Conservation (phyloP, 2,113 vertebrate species). For the Nycticebus coucang region DNA sequence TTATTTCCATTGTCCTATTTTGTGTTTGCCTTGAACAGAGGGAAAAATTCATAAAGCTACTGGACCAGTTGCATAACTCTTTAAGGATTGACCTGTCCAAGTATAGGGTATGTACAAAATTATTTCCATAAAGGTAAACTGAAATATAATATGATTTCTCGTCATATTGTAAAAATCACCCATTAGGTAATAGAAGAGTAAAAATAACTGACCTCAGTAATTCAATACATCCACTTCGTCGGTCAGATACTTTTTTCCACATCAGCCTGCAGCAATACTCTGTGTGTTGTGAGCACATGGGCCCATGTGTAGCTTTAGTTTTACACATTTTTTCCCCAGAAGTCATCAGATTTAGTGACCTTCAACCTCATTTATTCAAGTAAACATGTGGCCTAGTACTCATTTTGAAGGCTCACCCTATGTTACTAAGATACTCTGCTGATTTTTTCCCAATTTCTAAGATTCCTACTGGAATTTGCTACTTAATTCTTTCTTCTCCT, state of each 20-base stretch:
- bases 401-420: background rate
- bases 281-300: too few species aligned
- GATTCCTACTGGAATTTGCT: background rate
- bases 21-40: constrained; percentile 88
- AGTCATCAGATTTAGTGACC: background rate
- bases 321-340: background rate
- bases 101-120: constrained; percentile 91
- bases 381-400: background rate
- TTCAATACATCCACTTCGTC: background rate
- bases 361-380: background rate
- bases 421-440: background rate
- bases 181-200: background rate
- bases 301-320: background rate
- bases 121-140: background rate
- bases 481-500: background rate
- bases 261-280: background rate
- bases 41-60: constrained; percentile 98
- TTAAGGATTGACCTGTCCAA: constrained; percentile 98
- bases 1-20: constrained; percentile 24
- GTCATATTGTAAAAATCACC: background rate
- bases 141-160: background rate
- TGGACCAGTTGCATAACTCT: constrained; percentile 99
- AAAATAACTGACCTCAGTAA: background rate
- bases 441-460: background rate
- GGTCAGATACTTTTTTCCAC: background rate